Base-by-base conservation (phyloP, 2,113 vertebrate species). In the Pluvialis apricaria region DNA sequence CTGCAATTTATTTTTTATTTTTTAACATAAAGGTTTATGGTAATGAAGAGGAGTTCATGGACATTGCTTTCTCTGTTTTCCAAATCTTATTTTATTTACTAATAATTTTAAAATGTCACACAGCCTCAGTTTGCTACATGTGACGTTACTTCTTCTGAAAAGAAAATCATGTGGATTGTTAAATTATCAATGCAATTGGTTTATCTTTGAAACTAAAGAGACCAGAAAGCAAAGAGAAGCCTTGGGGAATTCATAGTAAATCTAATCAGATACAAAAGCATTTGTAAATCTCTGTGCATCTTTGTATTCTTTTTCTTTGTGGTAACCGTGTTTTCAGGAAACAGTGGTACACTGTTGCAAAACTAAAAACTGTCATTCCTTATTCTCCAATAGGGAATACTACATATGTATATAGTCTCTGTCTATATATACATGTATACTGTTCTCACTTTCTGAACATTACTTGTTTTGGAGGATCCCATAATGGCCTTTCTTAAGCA, bases 11-110 rank as follows among this genome's bases (percentile, higher is more conserved):
- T 84, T 93, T 80, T 72, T 86, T 94, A 88, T 90, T 66, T 86
- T 86, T 97, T 92, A 90, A n/a, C 62, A 93, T 93, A 71, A 94
- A 86, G 11, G 10, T 86, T 95, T 96, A 94, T 78, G 70, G 26
- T 70, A 93, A 86, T 89, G 68, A 80, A 88, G 28, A 95, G 65
- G 22, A 90, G 72, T 79, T 94, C 69, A 91, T 76, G 80, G 54
- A 62, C 58, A 34, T 64, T 71, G 44, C 29, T 90, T 95, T 72
- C 62, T 80, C 36, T 77, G 25, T 93, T 94, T 90, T 76, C 15
- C 28, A 72, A 82, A 54, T 44, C 47, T 86, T 68, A 55, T 79
- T 90, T 95, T 88, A 82, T 92, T 96, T 90, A 66, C 88, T 72
- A 94, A 80, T 93, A 92, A 64, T 8, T 88, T 92, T 47, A 15